These are phyloP conservation scores for Platygyra sinensis DNA, from an alignment of 64 coral and sea anemone genomes.

Conservation along the genomic window DNA sequence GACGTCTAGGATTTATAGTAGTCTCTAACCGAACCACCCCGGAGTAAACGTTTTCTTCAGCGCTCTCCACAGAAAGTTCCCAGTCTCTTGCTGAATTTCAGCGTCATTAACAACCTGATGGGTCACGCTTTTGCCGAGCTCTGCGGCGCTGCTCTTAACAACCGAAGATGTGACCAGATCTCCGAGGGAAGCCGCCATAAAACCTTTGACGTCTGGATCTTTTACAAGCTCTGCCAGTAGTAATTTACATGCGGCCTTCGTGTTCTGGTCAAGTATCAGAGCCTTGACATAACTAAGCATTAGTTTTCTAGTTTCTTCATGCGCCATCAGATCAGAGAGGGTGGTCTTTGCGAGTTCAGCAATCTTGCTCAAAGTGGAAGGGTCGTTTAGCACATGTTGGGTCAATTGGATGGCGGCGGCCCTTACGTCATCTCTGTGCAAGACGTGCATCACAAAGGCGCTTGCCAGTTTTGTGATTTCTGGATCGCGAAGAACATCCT, in stretches of 20 bases:
- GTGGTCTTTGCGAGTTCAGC: constrained; percentile 69
- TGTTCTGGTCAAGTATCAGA: constrained; percentile 79
- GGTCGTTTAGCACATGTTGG: constrained; percentile 73
- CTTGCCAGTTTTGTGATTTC: constrained; percentile 84
- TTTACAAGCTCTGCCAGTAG: constrained; percentile 64
- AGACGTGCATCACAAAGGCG: constrained; percentile 81
- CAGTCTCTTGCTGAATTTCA: constrained; percentile 85
- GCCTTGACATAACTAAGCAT: constrained; percentile 65
- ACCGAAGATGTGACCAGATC: constrained; percentile 82
- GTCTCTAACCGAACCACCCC: constrained; percentile 60
- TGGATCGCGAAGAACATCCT: constrained; percentile 82
- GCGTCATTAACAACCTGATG: constrained; percentile 84
- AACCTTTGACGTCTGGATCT: constrained; percentile 71
- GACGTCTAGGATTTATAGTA: no score
- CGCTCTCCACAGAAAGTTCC: constrained; percentile 84
- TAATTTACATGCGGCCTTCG: constrained; percentile 60
- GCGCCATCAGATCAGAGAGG: constrained; percentile 51
- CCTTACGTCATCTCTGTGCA: constrained; percentile 75
- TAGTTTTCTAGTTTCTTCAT: constrained; percentile 32
- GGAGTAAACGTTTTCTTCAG: constrained; percentile 83
- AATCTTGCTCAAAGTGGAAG: constrained; percentile 63
- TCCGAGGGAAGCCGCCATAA: constrained; percentile 72
- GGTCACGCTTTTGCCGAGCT: constrained; percentile 84
- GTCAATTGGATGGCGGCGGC: constrained; percentile 53
- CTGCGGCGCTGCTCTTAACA: constrained; percentile 88